Evolutionary conservation across 2,113 vertebrate species (phyloP), one percentile per base, ranked within the genome.

Genomic region (Nesospiza acunhae): DNA sequence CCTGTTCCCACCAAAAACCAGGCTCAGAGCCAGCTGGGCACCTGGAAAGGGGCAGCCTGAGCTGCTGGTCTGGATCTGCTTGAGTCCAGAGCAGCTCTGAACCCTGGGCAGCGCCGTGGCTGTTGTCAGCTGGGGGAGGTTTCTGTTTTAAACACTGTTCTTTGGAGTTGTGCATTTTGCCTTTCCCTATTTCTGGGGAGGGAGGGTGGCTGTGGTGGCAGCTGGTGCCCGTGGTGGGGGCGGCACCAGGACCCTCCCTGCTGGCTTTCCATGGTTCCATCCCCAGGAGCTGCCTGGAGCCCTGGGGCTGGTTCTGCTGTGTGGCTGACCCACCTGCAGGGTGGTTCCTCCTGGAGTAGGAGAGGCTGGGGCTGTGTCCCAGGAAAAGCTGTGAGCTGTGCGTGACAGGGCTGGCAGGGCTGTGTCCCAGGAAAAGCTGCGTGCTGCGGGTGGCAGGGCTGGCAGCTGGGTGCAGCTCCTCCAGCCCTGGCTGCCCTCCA

Each of bases 401-500:
- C 15, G 41, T 41, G 41, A 41, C 41, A 41, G 41, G 46, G 46
- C 46, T 47, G 23, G 47, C 21, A 24, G 52, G 24, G 20, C 27
- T 13, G 2, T 56, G 10, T 52, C 67, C 67, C 31, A 1, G 15
- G 23, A 24, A 5, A 26, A 16, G 20, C 70, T 21, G 37, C 37
- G 4, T 2, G 44, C 39, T 35, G 59, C 33, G 67, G 55, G 0
- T 23, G 46, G 9, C n/a, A 7, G 7, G 86, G 52, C 88, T 87
- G 74, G 79, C 46, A 73, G 27, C 30, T 15, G 67, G 55, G 42
- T 14, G 16, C 46, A 39, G 77, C 94, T 93, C 74, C 70, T 87
- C 90, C 12, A 15, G 9, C 59, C 31, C 81, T 93, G 94, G 81
- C 94, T 79, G 58, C 90, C 55, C 72, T 95, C 94, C 90, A 93